Base-by-base conservation (phyloP, 1,140 invertebrate genomes). In the Drosophila chauvacae region DNA sequence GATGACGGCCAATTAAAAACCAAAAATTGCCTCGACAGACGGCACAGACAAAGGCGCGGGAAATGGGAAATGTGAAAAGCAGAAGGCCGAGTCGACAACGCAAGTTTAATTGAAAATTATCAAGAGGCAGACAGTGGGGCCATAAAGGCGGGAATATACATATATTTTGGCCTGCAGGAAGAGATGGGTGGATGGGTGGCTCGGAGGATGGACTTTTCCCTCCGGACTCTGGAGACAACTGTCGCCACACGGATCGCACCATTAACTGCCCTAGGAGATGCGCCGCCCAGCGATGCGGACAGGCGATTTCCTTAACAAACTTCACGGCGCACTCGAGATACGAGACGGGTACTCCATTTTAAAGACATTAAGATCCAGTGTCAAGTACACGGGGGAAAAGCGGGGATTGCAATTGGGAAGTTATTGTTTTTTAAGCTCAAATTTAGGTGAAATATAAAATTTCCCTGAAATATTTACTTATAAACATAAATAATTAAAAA, bases 41-140 rank as follows among this genome's bases (percentile, higher is more conserved):
- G 72, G 41, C 50, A 50, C 59, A 41, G 44, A 41, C 73, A 65
- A 26, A 50, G 26, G 44, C 44, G 39, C n/a, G 48, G 48, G 28
- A 51, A 51, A 39, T 23, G 30, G 7, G 50, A 51, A 53, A 39
- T 23, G 30, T 47, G 14, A n/a, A 37, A 33, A 59, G 33, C n/a
- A 53, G 35, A 45, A 41, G 26, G 39, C 28, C 55, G 51, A 35
- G 33, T 2, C 18, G 51, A 23, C 51, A 23, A 10, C 51, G 53
- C 53, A 78, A 77, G 59, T 78, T 82, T 80, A 79, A 83, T 83
- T 83, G 80, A 82, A 77, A 75, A 85, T 72, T 61, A 66, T 71
- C 73, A 65, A 69, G 56, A 64, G 60, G 60, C 47, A 75, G 47
- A 64, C 53, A 42, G 41, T 10, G 23, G 44, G 44, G 45, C 26